phyloP scores from a whole-genome alignment of 2,888 invertebrate species.

The Pachymerium ferrugineum region DNA sequence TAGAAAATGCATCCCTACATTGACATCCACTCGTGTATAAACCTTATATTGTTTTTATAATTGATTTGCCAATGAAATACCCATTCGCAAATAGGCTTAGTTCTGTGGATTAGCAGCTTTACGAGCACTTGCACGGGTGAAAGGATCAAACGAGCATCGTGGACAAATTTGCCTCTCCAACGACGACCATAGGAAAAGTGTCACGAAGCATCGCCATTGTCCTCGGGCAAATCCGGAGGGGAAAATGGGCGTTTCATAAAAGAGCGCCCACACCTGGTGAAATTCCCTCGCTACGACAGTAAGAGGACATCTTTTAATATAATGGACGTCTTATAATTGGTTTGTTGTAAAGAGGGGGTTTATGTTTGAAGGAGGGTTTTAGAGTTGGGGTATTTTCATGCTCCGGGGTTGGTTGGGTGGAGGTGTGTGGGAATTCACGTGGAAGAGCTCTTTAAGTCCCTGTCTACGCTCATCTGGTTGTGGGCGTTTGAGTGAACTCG shows the following conservation, averaged over 20 bases:
- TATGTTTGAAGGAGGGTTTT: not conserved
- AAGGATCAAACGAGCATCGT: constrained; percentile 1
- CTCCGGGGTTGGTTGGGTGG: not conserved
- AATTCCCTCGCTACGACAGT: not conserved
- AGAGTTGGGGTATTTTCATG: not conserved
- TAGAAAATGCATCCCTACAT: too few species aligned
- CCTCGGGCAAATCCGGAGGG: not conserved
- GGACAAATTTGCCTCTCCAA: constrained; percentile 14
- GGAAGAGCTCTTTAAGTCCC: constrained; percentile 27
- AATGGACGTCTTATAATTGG: constrained; percentile 15
- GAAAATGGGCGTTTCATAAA: not conserved
- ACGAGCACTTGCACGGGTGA: not conserved
- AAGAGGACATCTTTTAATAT: constrained; percentile 20
- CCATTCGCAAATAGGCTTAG: not conserved
- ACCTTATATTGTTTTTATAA: too few species aligned
- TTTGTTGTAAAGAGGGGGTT: constrained; percentile 15
- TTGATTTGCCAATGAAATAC: not conserved
- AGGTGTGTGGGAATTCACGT: constrained; percentile 23
- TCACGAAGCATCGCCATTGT: not conserved
- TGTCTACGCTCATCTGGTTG: constrained; percentile 23
- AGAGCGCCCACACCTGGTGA: not conserved
- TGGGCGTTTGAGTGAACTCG: constrained; percentile 19
- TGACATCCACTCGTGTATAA: too few species aligned
- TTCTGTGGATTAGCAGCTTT: not conserved
- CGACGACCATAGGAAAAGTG: not conserved